Evolutionary conservation across 2,888 invertebrate genomes (phyloP).

Genomic region (Nemapogon koenigi): DNA sequence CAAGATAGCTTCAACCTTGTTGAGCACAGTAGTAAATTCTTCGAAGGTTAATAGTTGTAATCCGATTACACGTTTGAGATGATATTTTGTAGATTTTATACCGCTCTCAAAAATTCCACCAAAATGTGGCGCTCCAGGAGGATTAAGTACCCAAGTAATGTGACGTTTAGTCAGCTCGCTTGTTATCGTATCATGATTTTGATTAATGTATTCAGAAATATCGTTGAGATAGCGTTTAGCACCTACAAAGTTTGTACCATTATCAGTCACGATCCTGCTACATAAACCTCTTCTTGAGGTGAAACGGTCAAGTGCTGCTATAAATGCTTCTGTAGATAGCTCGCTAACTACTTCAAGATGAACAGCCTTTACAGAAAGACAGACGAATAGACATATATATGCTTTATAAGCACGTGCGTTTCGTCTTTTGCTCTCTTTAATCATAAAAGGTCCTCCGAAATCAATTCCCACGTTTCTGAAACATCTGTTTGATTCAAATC

Average conservation of each 20-base stretch:
- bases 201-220: conserved; percentile 6
- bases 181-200: not conserved
- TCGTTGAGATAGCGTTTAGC: conserved; percentile 16
- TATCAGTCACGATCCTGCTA: conserved; percentile 19
- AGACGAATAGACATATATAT: conserved; percentile 15
- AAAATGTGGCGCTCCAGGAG: conserved; percentile 20
- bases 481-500: conserved; percentile 10
- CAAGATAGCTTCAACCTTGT: conserved; percentile 19
- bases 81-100: conserved; percentile 21
- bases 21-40: conserved; percentile 18
- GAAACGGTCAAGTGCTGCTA: conserved; percentile 13
- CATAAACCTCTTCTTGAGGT: conserved; percentile 14
- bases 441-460: conserved; percentile 16
- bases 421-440: conserved; percentile 10
- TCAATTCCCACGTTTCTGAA: conserved; percentile 15
- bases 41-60: conserved; percentile 16
- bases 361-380: conserved; percentile 18
- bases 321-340: conserved; percentile 19
- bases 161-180: conserved; percentile 13
- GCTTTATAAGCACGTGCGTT: conserved; percentile 10
- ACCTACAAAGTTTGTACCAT: conserved; percentile 23
- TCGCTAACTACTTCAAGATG: conserved; percentile 19
- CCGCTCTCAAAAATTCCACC: conserved; percentile 23
- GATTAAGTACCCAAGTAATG: conserved; percentile 22
- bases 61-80: conserved; percentile 19